Conservation (phyloP, 2,888 invertebrate species). For the Nephrocerus scutellatus region DNA sequence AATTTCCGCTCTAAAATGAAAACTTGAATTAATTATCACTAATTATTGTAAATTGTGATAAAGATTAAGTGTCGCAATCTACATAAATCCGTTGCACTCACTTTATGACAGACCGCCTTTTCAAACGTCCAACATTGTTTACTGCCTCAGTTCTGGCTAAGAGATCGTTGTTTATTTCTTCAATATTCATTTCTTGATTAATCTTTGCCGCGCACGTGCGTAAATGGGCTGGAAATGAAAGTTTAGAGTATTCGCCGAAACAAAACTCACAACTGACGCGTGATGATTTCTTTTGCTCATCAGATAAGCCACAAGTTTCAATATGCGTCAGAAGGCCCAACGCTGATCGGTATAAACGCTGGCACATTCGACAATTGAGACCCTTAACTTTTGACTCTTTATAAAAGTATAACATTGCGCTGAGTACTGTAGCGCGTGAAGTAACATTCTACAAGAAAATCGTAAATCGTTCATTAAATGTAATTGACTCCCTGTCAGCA, state of each 20-base stretch:
- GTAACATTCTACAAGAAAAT: slow-evolving; percentile 21
- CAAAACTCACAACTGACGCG: slow-evolving; percentile 34
- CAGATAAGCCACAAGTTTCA: slow-evolving; percentile 32
- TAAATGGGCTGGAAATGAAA: slow-evolving; percentile 23
- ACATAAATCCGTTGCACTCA: slow-evolving; percentile 20
- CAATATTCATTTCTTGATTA: background rate
- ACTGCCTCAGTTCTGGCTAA: slow-evolving; percentile 1
- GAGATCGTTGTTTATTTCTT: background rate
- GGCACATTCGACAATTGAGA: slow-evolving; percentile 38
- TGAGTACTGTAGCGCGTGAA: slow-evolving; percentile 26
- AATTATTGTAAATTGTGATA: too few species aligned
- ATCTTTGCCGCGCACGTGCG: slow-evolving; percentile 27
- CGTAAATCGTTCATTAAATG: background rate
- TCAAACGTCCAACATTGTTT: slow-evolving; percentile 37
- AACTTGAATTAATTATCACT: too few species aligned
- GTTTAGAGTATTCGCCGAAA: slow-evolving; percentile 24
- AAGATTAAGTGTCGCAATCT: background rate
- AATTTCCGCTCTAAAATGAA: slow-evolving; percentile 34
- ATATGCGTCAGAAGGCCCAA: slow-evolving; percentile 37
- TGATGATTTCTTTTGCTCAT: slow-evolving; percentile 17
- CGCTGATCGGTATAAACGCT: slow-evolving; percentile 28
- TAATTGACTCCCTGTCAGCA: slow-evolving; percentile 3
- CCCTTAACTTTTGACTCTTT: slow-evolving; percentile 16
- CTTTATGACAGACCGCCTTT: slow-evolving; percentile 40
- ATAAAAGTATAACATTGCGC: slow-evolving; percentile 29